Conservation (phyloP, 2,113 vertebrate species). For the Cephalopterus ornatus region DNA sequence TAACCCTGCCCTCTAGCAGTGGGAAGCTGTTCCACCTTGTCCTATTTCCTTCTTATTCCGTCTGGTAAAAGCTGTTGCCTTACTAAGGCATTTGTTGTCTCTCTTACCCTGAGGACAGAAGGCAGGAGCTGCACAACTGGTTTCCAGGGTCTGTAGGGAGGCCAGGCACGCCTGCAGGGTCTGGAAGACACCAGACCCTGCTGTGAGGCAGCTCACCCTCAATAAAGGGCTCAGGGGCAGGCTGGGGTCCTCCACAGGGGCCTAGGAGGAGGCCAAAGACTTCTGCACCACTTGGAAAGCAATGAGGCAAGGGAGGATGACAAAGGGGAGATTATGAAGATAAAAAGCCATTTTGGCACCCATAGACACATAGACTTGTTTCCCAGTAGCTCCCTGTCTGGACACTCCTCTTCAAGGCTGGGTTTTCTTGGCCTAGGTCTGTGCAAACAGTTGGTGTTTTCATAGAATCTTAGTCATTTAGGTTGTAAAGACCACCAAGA, state of each 20-base stretch:
- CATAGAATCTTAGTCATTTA: background rate
- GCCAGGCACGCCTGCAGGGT: background rate
- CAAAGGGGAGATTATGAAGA: background rate
- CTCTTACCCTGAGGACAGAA: background rate
- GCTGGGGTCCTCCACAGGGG: background rate
- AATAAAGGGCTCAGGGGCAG: background rate
- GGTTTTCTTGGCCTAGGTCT: background rate
- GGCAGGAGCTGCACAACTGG: background rate
- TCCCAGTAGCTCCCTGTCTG: background rate
- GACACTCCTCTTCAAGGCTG: background rate
- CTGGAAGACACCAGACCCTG: too few relatives aligned
- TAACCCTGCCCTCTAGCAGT: background rate
- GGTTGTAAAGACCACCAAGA: background rate
- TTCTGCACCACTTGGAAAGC: background rate
- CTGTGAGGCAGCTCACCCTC: background rate
- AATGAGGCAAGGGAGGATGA: background rate
- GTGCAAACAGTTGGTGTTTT: background rate
- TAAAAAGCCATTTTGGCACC: background rate
- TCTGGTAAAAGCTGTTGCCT: background rate
- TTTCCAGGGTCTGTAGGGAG: background rate
- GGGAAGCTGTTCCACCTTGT: background rate
- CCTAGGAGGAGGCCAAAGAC: background rate
- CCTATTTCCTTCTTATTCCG: background rate
- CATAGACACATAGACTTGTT: background rate
- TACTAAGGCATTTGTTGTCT: background rate